Conservation (phyloP, 2,113 vertebrate species). For the Epinephelus moara region DNA sequence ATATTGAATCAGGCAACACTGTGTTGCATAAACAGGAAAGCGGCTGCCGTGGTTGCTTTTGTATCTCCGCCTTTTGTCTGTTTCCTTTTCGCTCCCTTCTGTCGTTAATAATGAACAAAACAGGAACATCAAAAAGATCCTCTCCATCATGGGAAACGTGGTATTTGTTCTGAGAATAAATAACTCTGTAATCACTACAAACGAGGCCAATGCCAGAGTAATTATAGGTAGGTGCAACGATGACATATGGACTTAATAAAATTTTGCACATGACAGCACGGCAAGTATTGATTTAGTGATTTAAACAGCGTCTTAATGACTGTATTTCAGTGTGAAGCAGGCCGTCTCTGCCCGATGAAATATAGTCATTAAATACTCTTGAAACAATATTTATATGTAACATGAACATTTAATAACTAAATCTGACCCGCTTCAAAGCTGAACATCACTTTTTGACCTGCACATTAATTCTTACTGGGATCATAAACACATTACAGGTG, state of each 20-base stretch:
- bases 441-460: too few species aligned
- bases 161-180: neutral
- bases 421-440: too few species aligned
- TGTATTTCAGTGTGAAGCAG: too few species aligned
- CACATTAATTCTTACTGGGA: too few species aligned
- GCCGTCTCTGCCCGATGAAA: neutral
- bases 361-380: neutral
- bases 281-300: neutral
- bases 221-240: neutral
- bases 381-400: neutral
- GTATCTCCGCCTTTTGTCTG: neutral
- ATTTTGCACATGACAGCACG: neutral
- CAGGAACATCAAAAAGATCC: neutral
- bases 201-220: neutral
- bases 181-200: neutral
- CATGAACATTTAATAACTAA: too few species aligned
- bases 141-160: neutral
- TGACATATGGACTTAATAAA: neutral
- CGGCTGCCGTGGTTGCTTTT: neutral
- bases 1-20: neutral
- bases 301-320: neutral
- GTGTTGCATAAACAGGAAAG: neutral
- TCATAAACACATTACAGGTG: neutral
- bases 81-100: neutral
- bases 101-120: slow-evolving; percentile 24